Base-by-base conservation (phyloP, 1,140 invertebrate genomes). In the Hetaerina americana region DNA sequence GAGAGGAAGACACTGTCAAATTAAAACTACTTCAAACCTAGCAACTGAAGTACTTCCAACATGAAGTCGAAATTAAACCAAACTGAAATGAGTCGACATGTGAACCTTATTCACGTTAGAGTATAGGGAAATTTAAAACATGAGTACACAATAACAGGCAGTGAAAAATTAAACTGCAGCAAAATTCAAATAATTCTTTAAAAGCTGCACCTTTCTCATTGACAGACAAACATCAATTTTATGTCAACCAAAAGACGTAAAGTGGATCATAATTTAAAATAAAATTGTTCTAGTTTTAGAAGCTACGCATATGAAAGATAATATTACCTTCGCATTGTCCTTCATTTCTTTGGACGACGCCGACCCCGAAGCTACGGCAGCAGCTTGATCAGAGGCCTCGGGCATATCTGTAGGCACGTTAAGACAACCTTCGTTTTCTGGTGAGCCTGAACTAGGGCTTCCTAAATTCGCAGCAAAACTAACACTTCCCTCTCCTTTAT, bases 401-500 rank as follows among this genome's bases (percentile, higher is more conserved):
- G 74, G 74, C 74, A 77, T 75, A n/a, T 76, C 75, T 40, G 70
- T 26, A 5, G 10, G n/a, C 10, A 29, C 24, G 26, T 27, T 22
- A 22, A 29, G 24, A 22, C 69, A 69, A 25, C 74, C 74, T 70
- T 76, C 75, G 26, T 70, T 72, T 69, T 80, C 79, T 25, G 77
- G 78, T 69, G 76, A 77, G 12, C 76, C 76, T 15, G 76, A 75
- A 74, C 69, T 73, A 27, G 76, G 73, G 68, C 71, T 75, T 31
- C 71, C 69, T 24, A 76, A 71, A 71, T 66, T 57, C 68, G 72
- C 10, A 29, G 69, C 27, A 68, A 57, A 27, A 29, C 71, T 67
- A 29, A 72, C 31, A 31, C 49, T 73, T 66, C 76, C 75, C 28
- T 78, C 74, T 49, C 79, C 78, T 73, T 73, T 75, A 73, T 80